These are phyloP conservation scores for Petrolisthes manimaculis DNA, from an alignment of 2,888 invertebrate genomes.

Conservation along the genomic window DNA sequence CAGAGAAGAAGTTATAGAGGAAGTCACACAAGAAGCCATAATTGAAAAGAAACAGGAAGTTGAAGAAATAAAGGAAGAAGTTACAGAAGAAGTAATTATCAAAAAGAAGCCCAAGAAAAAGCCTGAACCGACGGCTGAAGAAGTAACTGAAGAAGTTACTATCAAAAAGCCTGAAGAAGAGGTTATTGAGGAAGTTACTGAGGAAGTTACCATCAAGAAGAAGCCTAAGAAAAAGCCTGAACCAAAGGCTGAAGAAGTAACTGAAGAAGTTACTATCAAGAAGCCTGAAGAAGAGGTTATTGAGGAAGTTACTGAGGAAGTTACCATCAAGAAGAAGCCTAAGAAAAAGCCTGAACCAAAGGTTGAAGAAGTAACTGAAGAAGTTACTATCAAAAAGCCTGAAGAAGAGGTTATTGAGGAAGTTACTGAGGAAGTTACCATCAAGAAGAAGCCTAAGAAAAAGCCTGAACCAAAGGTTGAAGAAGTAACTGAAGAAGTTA, in stretches of 20 bases:
- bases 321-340: constrained; percentile 70
- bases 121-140: constrained; percentile 71
- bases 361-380: constrained; percentile 50
- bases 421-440: constrained; percentile 69
- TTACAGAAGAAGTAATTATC: constrained; percentile 73
- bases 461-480: constrained; percentile 65
- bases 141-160: constrained; percentile 78
- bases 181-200: constrained; percentile 68
- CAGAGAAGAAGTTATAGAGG: constrained; percentile 27
- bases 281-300: constrained; percentile 66
- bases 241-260: constrained; percentile 64
- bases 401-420: constrained; percentile 69
- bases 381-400: constrained; percentile 66
- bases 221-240: constrained; percentile 38
- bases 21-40: constrained; percentile 47
- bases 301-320: constrained; percentile 74
- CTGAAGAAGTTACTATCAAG: constrained; percentile 68
- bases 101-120: constrained; percentile 69
- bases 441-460: constrained; percentile 66
- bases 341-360: constrained; percentile 71
- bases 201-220: constrained; percentile 69
- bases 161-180: constrained; percentile 72
- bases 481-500: constrained; percentile 69
- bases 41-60: constrained; percentile 66
- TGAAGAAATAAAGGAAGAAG: constrained; percentile 38